Evolutionary conservation across 1,140 invertebrate species (phyloP), one percentile per base, ranked within the genome.

Genomic region (Pseudachorutes palmiensis): DNA sequence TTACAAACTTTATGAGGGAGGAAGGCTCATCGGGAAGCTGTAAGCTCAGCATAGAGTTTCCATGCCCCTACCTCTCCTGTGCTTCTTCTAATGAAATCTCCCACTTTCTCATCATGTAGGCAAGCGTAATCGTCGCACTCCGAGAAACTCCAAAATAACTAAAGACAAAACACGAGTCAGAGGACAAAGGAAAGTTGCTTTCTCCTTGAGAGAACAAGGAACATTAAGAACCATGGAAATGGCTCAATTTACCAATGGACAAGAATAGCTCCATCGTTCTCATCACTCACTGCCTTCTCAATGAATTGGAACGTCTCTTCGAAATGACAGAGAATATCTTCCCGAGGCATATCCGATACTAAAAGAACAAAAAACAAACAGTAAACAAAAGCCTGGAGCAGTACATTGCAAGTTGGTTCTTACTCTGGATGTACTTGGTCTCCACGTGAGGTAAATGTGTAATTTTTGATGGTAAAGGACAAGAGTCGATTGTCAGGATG

Each of bases 51-150:
- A 9, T 58, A 58, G 55, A 22, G 28, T 29, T 30, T 26, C 19
- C 24, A 12, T 61, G 9, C 3, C 59, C 58, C 72, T 72, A 80
- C 77, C 79, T 75, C 19, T 86, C 81, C 71, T 87, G 86, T 0
- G 90, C 89, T 61, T 88, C 83, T 66, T 82, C 77, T 69, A 88
- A 89, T 48, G 83, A 83, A 64, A 91, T 79, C 2, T 83, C 76
- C 75, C 88, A 83, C 72, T 90, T 90, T 74, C 90, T 86, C 90
- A 94, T 93, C 5, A 91, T 77, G 75, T 88, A 92, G 9, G 88
- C 90, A 69, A 92, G 88, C 0, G 93, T 86, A 1, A 92, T 80
- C 0, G 89, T 87, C 0, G 89, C 87, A 73, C 90, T 92, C 65
- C 91, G 80, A 1, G 90, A 92, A n/a, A 93, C 85, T 3, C 71